phyloP scores from a whole-genome alignment of 2,888 invertebrate species.

The Ormyrus rosae region DNA sequence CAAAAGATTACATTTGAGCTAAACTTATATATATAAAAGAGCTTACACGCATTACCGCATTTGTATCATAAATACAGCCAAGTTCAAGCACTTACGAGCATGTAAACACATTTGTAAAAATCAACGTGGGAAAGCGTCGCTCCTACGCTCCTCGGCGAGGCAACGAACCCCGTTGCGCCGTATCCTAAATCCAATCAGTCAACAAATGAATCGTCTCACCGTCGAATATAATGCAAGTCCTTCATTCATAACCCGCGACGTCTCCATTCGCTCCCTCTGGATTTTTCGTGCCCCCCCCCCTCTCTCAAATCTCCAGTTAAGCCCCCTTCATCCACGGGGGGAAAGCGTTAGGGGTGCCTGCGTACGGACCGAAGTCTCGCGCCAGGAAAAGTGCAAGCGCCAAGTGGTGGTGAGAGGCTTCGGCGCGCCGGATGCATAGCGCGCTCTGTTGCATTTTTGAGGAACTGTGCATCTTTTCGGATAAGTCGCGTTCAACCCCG shows the following conservation, averaged over 20 bases:
- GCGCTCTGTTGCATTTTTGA: conserved; percentile 49
- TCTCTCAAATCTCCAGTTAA: conserved; percentile 8
- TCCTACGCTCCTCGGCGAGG: background rate
- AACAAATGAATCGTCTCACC: conserved; percentile 43
- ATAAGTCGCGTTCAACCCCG: conserved; percentile 16
- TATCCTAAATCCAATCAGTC: conserved; percentile 58
- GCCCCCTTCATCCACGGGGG: conserved; percentile 3
- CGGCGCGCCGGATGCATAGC: conserved; percentile 16
- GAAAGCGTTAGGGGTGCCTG: background rate
- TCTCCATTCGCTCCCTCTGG: background rate
- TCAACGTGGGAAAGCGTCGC: conserved; percentile 44
- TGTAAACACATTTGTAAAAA: conserved; percentile 25
- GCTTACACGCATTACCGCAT: too few species aligned
- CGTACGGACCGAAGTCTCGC: background rate
- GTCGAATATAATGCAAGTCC: background rate
- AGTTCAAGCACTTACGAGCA: conserved; percentile 28
- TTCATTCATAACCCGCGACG: conserved; percentile 31
- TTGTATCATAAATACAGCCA: background rate
- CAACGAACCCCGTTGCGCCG: background rate
- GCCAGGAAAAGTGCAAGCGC: too few species aligned
- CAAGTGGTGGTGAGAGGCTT: background rate
- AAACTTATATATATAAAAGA: too few species aligned
- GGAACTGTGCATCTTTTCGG: conserved; percentile 40
- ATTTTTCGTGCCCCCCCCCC: background rate
- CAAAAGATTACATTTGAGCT: too few species aligned